phyloP scores from a whole-genome alignment of 2,797 vertebrate genomes.

The Syngnathus acus region DNA sequence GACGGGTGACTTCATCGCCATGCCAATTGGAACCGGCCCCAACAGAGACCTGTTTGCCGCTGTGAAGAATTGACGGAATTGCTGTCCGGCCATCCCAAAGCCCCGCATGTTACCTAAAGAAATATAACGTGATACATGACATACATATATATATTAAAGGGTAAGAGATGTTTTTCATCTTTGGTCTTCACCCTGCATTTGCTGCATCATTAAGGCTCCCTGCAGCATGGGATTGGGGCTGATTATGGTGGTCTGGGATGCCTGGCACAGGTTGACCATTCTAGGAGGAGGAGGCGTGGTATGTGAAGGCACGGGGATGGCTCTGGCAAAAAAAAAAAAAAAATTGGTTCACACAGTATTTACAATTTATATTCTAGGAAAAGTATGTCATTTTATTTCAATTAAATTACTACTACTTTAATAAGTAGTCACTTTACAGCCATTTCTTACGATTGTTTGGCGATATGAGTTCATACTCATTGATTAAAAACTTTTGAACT shows the following conservation, averaged over 20 bases:
- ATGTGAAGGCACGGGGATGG: slow-evolving; percentile 54
- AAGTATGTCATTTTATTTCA: too few species aligned
- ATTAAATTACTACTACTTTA: too few species aligned
- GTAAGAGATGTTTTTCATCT: neutral
- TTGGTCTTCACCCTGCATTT: slow-evolving; percentile 76
- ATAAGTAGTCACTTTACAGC: too few species aligned
- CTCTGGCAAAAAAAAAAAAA: slow-evolving; percentile 36
- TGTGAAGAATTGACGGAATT: slow-evolving; percentile 87
- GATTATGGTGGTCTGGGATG: slow-evolving; percentile 78
- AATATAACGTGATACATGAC: neutral
- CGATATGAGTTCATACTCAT: too few species aligned
- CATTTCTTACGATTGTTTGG: too few species aligned
- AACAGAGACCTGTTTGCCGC: slow-evolving; percentile 82
- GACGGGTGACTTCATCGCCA: slow-evolving; percentile 80
- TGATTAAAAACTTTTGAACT: too few species aligned
- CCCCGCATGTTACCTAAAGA: slow-evolving; percentile 76
- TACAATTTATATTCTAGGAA: too few species aligned
- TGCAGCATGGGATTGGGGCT: slow-evolving; percentile 89
- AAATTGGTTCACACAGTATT: too few species aligned
- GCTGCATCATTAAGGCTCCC: slow-evolving; percentile 90
- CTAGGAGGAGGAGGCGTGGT: slow-evolving; percentile 56
- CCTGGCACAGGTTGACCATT: slow-evolving; percentile 81
- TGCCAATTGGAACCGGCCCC: slow-evolving; percentile 86
- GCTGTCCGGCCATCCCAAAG: slow-evolving; percentile 81
- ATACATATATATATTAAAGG: neutral